Conservation (phyloP, 2,888 invertebrate genomes). For the Cenopis cana region DNA sequence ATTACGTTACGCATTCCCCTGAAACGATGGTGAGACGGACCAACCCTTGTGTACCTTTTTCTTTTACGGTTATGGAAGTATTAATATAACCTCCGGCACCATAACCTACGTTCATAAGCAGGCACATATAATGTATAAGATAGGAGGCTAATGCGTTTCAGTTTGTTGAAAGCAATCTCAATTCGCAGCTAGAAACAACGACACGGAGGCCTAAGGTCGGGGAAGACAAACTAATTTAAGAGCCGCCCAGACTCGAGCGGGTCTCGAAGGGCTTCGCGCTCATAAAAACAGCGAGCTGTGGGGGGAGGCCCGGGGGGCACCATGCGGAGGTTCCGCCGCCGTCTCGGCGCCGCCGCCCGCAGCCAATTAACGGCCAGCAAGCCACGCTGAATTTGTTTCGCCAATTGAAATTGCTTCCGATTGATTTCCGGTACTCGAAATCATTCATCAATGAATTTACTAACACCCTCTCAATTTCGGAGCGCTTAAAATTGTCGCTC, state of each 20-base stretch:
- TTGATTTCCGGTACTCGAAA: conserved; percentile 77
- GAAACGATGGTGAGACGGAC: conserved; percentile 48
- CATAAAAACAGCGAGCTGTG: conserved; percentile 77
- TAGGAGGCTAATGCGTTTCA: conserved; percentile 13
- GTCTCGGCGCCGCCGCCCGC: conserved; percentile 85
- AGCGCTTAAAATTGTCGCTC: conserved; percentile 45
- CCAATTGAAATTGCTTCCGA: conserved; percentile 81
- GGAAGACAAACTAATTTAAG: conserved; percentile 75
- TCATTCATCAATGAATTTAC: conserved; percentile 54
- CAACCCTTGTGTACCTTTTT: conserved; percentile 44
- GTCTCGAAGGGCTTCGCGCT: conserved; percentile 76
- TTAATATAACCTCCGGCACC: conserved; percentile 18
- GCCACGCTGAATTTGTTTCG: conserved; percentile 81
- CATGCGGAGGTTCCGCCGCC: conserved; percentile 84
- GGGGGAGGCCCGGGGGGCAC: conserved; percentile 73
- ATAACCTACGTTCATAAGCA: background rate
- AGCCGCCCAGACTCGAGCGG: conserved; percentile 71
- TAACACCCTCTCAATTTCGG: conserved; percentile 52
- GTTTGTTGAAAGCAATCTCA: conserved; percentile 35
- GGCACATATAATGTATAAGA: background rate
- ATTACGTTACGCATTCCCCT: conserved; percentile 60
- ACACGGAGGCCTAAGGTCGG: conserved; percentile 55
- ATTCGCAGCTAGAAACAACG: conserved; percentile 61
- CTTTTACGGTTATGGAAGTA: conserved; percentile 44
- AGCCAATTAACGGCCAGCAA: conserved; percentile 84